A percentile compares a stretch with the other conserved stretches of the same genome.
These are phyloP conservation scores for Didymodactylos carnosus DNA, from an alignment of 2,888 invertebrate species.

Conservation along the genomic window DNA sequence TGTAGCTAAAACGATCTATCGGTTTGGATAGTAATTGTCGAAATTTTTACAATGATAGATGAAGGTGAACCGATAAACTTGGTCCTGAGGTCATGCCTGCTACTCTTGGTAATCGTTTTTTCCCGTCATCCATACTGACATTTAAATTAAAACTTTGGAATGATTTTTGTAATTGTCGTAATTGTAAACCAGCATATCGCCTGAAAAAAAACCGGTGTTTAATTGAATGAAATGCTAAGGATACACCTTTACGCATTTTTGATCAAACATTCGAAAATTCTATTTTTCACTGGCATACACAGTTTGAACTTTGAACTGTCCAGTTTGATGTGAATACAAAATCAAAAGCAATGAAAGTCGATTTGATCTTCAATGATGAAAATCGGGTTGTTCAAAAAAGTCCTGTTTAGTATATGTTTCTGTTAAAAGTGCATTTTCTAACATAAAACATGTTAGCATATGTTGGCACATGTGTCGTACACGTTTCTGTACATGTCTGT, in stretches of 20 bases:
- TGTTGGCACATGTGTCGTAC: slow-evolving; percentile 84
- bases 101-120: slow-evolving; percentile 5
- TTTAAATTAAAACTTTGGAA: slow-evolving; percentile 76
- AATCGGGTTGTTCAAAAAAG: too few species aligned
- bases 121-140: slow-evolving; percentile 54
- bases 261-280: slow-evolving; percentile 77
- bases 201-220: too few species aligned
- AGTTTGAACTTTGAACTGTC: slow-evolving; percentile 99
- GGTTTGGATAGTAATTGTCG: slow-evolving; percentile 23
- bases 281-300: slow-evolving; percentile 95
- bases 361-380: slow-evolving; percentile 42
- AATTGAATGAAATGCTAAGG: too few species aligned
- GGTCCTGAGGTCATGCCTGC: slow-evolving; percentile 1
- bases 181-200: slow-evolving; percentile 74
- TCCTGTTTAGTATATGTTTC: too few species aligned
- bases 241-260: too few species aligned
- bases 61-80: background rate
- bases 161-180: slow-evolving; percentile 74
- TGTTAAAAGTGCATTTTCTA: too few species aligned
- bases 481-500: slow-evolving; percentile 62
- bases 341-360: slow-evolving; percentile 69
- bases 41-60: background rate
- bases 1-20: slow-evolving; percentile 49
- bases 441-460: too few species aligned
- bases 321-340: slow-evolving; percentile 84